A percentile compares a stretch with the other conserved stretches of the same genome.
Conservation (phyloP, 2,113 vertebrate genomes). For the Sigmodon hispidus region DNA sequence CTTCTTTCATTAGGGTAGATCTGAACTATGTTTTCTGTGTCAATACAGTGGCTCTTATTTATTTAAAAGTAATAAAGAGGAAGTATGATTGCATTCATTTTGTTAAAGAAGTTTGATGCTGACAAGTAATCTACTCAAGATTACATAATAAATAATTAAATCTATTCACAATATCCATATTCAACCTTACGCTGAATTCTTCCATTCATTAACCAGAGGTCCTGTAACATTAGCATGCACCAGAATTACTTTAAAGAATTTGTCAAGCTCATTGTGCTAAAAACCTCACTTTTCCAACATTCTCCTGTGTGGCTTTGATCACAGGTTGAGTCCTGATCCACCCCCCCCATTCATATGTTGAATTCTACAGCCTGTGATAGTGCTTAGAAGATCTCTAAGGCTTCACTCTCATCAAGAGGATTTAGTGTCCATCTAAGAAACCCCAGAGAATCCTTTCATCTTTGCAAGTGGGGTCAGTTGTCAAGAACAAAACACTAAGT, state of each 20-base stretch:
- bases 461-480: not conserved
- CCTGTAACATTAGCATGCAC: not conserved
- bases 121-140: not conserved
- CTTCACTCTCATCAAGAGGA: not conserved
- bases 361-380: not conserved
- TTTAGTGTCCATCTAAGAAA: not conserved
- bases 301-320: not conserved
- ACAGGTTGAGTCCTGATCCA: too few species aligned
- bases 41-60: not conserved
- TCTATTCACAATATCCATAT: not conserved
- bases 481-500: not conserved
- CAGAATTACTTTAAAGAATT: not conserved
- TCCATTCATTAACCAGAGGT: not conserved
- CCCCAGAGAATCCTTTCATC: not conserved
- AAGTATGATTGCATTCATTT: conserved; percentile 14
- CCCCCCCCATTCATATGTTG: not conserved
- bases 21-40: conserved; percentile 44
- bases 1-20: not conserved
- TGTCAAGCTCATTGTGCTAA: not conserved
- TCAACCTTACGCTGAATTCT: not conserved
- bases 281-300: not conserved
- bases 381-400: not conserved
- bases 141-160: not conserved
- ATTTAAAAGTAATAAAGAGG: conserved; percentile 25
- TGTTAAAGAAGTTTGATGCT: not conserved